Base-by-base conservation (phyloP, 2,797 vertebrate genomes). In the Cossypha heuglini region DNA sequence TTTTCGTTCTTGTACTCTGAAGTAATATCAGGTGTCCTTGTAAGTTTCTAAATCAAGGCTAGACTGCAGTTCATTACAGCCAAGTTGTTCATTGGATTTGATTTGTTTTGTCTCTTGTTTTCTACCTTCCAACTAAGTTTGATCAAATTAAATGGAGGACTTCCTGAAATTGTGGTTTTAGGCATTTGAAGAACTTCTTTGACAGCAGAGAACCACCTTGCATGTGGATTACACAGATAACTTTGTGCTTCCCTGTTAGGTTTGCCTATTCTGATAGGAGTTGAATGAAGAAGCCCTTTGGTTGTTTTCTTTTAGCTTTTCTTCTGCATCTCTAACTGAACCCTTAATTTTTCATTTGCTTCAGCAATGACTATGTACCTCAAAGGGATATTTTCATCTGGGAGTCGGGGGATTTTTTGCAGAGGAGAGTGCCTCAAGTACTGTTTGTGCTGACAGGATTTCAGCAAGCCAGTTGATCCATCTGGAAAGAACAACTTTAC, bases 401-500 rank as follows among this genome's bases (percentile, higher is more conserved):
- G 19, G 16, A 76, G 31, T 28, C 19, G 0, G 21, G 35, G 8
- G 0, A 2, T n/a, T 57, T 81, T 77, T 8, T 9, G 13, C 9
- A 16, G 33, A 31, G 25, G 2, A 43, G 15, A 49, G 16, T 63
- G 10, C 26, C 20, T 82, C 4, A 11, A 31, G 40, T 85, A n/a
- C 45, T 71, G 16, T 52, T 38, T 91, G 62, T 91, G 59, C 40
- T 85, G 40, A 19, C 35, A 52, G 49, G 42, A 67, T 40, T 83
- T 81, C 42, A 90, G 66, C 19, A 69, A 61, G 43, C 24, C 14
- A 55, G 5, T 2, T 76, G 26, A 59, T 85, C 10, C 8, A n/a
- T 72, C 13, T 86, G 54, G 11, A 75, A 74, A 64, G 26, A 85
- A 26, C 42, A 38, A 31, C 13, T 24, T 81, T 66, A 37, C 46